phyloP scores from a whole-genome alignment of 2,113 vertebrate species.

The Megaleporinus macrocephalus region DNA sequence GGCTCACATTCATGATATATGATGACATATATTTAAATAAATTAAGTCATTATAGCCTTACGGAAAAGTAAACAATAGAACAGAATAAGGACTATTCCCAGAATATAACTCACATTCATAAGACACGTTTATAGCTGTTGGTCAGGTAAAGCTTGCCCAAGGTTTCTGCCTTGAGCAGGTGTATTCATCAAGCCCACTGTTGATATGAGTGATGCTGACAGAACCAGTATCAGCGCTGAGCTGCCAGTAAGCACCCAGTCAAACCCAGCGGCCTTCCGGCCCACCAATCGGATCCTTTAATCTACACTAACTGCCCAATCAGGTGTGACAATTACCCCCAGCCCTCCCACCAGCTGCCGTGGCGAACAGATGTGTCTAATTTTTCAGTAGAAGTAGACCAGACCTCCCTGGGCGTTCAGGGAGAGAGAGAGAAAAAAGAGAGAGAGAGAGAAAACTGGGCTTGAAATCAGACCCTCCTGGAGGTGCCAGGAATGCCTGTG shows the following conservation, averaged over 20 bases:
- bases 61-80: background rate
- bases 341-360: constrained; percentile 33
- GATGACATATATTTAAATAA: too few relatives aligned
- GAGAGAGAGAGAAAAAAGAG: background rate
- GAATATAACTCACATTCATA: constrained; percentile 6
- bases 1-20: too few relatives aligned
- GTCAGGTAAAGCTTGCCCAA: constrained; percentile 18
- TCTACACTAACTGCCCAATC: constrained; percentile 31
- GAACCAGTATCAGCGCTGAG: constrained; percentile 7
- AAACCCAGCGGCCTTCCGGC: constrained; percentile 3
- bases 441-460: constrained; percentile 7
- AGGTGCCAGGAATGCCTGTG: constrained; percentile 15
- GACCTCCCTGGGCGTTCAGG: constrained; percentile 33
- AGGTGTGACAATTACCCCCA: constrained; percentile 21
- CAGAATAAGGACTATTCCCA: background rate
- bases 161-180: constrained; percentile 27
- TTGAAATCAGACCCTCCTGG: constrained; percentile 24
- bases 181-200: constrained; percentile 41
- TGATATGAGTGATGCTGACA: constrained; percentile 40
- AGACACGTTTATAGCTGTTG: background rate
- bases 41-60: background rate
- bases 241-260: constrained; percentile 13
- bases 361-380: constrained; percentile 43
- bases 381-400: constrained; percentile 45
- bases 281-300: constrained; percentile 34